Evolutionary conservation across 2,113 vertebrate species (phyloP).

Genomic region (Tenrec ecaudatus): DNA sequence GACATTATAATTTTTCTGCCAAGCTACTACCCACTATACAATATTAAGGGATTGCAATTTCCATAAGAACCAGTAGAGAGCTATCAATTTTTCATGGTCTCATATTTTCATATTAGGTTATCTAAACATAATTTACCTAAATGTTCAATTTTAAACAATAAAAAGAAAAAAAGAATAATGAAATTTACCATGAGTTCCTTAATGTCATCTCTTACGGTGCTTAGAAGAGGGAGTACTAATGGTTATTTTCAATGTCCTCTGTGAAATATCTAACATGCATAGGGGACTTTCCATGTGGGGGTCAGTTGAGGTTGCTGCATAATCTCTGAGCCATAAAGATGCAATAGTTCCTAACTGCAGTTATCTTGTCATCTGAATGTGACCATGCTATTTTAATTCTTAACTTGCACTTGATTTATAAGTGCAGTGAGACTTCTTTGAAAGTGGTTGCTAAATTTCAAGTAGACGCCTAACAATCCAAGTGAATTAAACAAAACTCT

Average conservation of each 20-base stretch:
- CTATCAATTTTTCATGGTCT: slow-evolving; percentile 61
- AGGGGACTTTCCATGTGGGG: slow-evolving; percentile 42
- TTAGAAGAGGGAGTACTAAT: slow-evolving; percentile 40
- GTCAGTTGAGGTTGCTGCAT: slow-evolving; percentile 51
- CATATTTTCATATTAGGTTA: slow-evolving; percentile 74
- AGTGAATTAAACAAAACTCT: slow-evolving; percentile 73
- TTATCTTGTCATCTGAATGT: slow-evolving; percentile 63
- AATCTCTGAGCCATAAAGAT: slow-evolving; percentile 39
- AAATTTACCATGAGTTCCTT: slow-evolving; percentile 51
- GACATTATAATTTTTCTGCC: slow-evolving; percentile 70
- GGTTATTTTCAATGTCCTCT: not conserved
- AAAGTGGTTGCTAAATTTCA: slow-evolving; percentile 57
- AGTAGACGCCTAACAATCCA: slow-evolving; percentile 26
- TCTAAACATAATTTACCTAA: slow-evolving; percentile 73
- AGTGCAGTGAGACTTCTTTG: slow-evolving; percentile 42
- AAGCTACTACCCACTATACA: slow-evolving; percentile 50
- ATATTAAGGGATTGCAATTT: slow-evolving; percentile 63
- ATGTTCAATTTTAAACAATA: slow-evolving; percentile 68
- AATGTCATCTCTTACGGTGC: slow-evolving; percentile 47
- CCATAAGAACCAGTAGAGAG: slow-evolving; percentile 49
- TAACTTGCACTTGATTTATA: slow-evolving; percentile 59
- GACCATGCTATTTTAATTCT: slow-evolving; percentile 4
- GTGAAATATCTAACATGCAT: slow-evolving; percentile 14
- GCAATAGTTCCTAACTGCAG: slow-evolving; percentile 23
- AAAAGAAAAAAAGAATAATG: slow-evolving; percentile 53